Evolutionary conservation across 2,888 invertebrate genomes (phyloP).

Genomic region (Agapostemon virescens): DNA sequence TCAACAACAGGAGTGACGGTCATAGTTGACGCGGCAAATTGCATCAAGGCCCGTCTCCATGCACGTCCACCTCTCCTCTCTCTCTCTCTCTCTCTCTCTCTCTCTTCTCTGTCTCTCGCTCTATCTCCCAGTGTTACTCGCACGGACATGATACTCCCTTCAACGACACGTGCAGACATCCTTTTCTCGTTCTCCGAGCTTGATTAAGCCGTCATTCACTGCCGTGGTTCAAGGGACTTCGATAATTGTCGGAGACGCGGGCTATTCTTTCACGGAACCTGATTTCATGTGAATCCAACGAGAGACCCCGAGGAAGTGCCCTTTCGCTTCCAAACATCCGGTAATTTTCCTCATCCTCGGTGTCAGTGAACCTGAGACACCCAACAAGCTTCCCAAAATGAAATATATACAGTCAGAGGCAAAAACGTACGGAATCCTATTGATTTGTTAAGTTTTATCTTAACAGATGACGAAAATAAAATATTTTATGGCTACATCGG

Average conservation of each 20-base stretch:
- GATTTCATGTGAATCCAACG: background rate
- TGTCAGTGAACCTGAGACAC: background rate
- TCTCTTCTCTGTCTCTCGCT: conserved; percentile 38
- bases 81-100: conserved; percentile 36
- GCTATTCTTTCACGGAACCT: background rate
- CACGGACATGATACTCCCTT: conserved; percentile 30
- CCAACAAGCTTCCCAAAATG: background rate
- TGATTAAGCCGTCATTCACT: conserved; percentile 47
- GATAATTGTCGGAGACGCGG: conserved; percentile 35
- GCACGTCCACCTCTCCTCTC: conserved; percentile 38
- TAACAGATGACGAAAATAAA: no score
- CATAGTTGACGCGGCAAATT: conserved; percentile 70
- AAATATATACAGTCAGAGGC: background rate
- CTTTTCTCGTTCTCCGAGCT: conserved; percentile 48
- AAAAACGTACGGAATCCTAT: no score
- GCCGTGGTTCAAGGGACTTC: conserved; percentile 18
- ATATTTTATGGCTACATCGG: no score
- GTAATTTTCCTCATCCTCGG: background rate
- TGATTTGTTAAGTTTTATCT: no score
- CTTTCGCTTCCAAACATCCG: background rate
- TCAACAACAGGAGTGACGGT: conserved; percentile 49
- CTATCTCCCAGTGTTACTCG: conserved; percentile 25
- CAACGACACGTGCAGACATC: conserved; percentile 48
- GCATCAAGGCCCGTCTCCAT: conserved; percentile 57
- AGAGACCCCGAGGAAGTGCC: background rate